Evolutionary conservation across 1,140 invertebrate genomes (phyloP).

Genomic region (Zaprionus ornatus): DNA sequence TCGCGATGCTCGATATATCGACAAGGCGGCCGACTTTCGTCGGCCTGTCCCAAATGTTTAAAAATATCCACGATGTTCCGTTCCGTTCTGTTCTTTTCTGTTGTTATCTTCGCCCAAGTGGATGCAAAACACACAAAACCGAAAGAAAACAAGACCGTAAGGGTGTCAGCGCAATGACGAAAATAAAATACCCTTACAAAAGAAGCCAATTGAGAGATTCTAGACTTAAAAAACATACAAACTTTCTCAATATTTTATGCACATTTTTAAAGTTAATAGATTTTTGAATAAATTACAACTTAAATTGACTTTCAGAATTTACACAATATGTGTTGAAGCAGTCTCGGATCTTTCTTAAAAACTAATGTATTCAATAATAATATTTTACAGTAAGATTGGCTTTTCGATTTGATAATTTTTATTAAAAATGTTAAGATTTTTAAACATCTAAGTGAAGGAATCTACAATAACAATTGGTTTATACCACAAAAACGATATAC

Average conservation of each 20-base stretch:
- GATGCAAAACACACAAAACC: slow-evolving; percentile 45
- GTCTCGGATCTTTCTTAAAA: no score
- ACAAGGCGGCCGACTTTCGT: slow-evolving; percentile 62
- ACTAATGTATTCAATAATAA: not conserved
- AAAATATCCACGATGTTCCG: slow-evolving; percentile 55
- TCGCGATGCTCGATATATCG: slow-evolving; percentile 49
- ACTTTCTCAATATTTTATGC: not conserved
- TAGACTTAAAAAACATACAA: not conserved
- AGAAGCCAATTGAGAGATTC: not conserved
- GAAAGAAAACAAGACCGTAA: slow-evolving; percentile 22
- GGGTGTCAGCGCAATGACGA: not conserved
- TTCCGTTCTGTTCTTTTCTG: slow-evolving; percentile 60
- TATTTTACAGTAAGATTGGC: not conserved
- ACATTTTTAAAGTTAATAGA: no score
- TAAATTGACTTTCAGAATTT: no score
- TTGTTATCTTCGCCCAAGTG: slow-evolving; percentile 61
- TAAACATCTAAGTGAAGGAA: not conserved
- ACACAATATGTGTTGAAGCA: no score
- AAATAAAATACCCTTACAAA: slow-evolving; percentile 4
- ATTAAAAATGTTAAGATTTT: not conserved
- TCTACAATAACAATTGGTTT: not conserved
- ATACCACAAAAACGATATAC: not conserved
- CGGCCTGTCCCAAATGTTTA: slow-evolving; percentile 79
- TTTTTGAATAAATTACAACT: no score
- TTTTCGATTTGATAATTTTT: not conserved